Percentiles rank a stretch among this genome's conserved stretches.
Conservation (phyloP, 2,113 vertebrate genomes). For the Peromyscus leucopus region DNA sequence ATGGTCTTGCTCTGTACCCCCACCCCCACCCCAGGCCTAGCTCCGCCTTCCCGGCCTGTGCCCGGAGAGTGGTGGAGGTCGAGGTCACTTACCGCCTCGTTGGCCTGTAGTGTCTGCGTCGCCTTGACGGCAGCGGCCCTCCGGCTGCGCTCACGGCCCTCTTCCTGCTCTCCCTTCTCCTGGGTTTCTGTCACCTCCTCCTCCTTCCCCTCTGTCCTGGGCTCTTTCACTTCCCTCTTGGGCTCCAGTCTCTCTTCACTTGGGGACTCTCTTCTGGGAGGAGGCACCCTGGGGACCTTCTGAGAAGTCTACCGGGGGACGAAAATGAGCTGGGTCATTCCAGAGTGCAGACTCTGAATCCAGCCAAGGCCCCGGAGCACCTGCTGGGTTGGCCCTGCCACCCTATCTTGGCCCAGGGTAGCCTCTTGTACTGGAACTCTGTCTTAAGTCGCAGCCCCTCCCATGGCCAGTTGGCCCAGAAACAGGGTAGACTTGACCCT, state of each 20-base stretch:
- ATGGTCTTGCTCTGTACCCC: constrained; percentile 6
- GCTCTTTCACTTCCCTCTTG: constrained; percentile 83
- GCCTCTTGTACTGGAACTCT: not conserved
- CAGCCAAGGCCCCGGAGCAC: not conserved
- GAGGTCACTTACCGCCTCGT: constrained; percentile 89
- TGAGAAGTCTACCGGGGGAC: constrained; percentile 88
- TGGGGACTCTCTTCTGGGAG: constrained; percentile 88
- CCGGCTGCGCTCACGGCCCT: constrained; percentile 87
- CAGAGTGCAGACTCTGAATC: not conserved
- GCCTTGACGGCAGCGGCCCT: constrained; percentile 88
- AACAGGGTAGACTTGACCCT: constrained; percentile 10
- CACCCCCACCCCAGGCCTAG: not conserved
- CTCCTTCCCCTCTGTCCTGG: constrained; percentile 84
- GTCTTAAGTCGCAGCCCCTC: not conserved
- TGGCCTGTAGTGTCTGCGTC: constrained; percentile 87
- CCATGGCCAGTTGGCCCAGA: not conserved
- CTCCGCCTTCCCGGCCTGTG: not conserved
- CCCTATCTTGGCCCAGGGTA: not conserved
- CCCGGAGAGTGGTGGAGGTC: not conserved
- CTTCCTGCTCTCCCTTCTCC: constrained; percentile 85
- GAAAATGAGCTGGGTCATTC: constrained; percentile 2
- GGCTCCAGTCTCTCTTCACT: constrained; percentile 83
- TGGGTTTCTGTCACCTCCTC: constrained; percentile 81
- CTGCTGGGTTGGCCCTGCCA: not conserved
- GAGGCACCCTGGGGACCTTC: constrained; percentile 89